These are phyloP conservation scores for Peromyscus polionotus DNA, from an alignment of 2,113 vertebrate genomes.

Conservation along the genomic window DNA sequence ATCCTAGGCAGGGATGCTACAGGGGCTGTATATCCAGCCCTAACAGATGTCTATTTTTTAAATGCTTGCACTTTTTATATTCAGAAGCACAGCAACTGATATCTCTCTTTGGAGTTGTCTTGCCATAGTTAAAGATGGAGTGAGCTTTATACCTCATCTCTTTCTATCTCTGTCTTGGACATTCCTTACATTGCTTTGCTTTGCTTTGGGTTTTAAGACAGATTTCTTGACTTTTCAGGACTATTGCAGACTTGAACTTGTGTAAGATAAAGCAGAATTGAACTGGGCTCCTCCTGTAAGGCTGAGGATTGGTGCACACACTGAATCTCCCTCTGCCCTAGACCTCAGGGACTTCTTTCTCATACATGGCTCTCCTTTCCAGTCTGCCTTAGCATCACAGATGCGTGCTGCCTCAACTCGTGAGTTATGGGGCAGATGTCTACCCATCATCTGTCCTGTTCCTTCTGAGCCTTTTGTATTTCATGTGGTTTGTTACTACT, in stretches of 20 bases:
- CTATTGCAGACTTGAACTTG: background rate
- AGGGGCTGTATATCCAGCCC: background rate
- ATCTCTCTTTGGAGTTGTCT: background rate
- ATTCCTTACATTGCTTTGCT: background rate
- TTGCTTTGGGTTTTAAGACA: background rate
- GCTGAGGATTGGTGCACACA: background rate
- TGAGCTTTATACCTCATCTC: background rate
- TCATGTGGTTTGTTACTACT: background rate
- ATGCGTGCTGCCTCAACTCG: rapidly evolving
- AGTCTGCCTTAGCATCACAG: background rate
- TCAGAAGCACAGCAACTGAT: background rate
- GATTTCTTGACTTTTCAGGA: background rate
- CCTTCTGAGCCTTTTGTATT: background rate
- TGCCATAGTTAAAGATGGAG: background rate
- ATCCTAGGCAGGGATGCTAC: background rate
- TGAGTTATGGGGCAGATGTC: too few species aligned
- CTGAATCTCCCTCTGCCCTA: too few species aligned
- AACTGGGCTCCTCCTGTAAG: background rate
- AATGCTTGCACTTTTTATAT: too few species aligned
- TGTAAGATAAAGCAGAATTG: background rate
- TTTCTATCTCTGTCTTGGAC: background rate
- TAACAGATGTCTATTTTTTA: background rate
- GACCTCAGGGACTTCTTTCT: rapidly evolving
- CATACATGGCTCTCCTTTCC: background rate
- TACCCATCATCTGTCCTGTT: background rate